These are phyloP conservation scores for Picathartes gymnocephalus DNA, from an alignment of 2,113 vertebrate species.

Conservation along the genomic window DNA sequence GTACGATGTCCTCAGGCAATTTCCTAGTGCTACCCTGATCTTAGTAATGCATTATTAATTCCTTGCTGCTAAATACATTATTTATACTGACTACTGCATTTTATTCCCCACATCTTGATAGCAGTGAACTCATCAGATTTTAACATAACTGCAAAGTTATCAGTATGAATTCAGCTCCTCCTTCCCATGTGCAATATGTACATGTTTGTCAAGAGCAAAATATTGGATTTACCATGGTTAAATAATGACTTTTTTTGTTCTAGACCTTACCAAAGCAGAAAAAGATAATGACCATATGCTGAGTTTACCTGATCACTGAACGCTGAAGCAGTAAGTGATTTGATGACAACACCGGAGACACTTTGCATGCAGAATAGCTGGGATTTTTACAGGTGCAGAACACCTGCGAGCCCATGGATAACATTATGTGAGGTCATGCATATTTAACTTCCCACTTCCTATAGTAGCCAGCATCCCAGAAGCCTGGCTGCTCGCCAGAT, in stretches of 20 bases:
- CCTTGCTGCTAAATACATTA: not conserved
- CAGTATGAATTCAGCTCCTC: not conserved
- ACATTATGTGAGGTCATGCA: not conserved
- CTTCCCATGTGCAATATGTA: not conserved
- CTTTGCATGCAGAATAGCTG: not conserved
- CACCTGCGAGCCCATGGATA: rapidly evolving
- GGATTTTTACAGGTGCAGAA: not conserved
- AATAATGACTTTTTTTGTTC: not conserved
- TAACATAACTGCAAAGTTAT: not conserved
- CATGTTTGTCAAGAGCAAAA: not conserved
- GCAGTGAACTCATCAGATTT: not conserved
- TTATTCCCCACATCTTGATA: not conserved
- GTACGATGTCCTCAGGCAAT: not conserved
- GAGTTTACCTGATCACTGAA: not conserved
- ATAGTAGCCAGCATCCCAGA: not conserved
- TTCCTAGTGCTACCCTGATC: not conserved
- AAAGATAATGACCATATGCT: not conserved
- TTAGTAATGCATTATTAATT: constrained; percentile 34
- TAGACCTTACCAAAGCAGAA: not conserved
- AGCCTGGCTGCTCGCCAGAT: constrained; percentile 37
- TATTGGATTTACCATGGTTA: not conserved
- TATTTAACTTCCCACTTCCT: not conserved
- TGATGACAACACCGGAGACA: not conserved
- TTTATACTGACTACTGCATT: constrained; percentile 5
- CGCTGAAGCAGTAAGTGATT: not conserved